These are phyloP conservation scores for Synchiropus splendidus DNA, from an alignment of 2,113 vertebrate genomes.

Conservation along the genomic window DNA sequence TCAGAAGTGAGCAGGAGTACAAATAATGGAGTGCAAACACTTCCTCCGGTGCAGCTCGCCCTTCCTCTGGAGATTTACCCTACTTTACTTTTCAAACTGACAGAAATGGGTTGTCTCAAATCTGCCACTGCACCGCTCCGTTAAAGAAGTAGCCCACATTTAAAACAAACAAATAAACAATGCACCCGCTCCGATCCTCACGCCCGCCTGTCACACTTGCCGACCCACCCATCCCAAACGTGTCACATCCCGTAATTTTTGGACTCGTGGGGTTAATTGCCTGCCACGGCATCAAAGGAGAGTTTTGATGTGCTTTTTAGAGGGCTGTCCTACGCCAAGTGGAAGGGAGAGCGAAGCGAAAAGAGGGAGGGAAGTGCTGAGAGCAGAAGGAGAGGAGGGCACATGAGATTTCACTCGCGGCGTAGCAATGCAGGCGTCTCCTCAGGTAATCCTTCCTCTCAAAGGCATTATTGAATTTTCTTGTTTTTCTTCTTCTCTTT, in stretches of 20 bases:
- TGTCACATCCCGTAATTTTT: constrained; percentile 65
- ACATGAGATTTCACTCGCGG: constrained; percentile 71
- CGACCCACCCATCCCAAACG: constrained; percentile 51
- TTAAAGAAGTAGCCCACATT: constrained; percentile 59
- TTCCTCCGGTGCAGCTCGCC: constrained; percentile 58
- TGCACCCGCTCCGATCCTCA: constrained; percentile 4
- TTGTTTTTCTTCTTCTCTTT: constrained; percentile 73
- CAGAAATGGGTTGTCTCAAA: constrained; percentile 73
- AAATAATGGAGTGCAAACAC: constrained; percentile 60
- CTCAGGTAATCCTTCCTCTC: constrained; percentile 79
- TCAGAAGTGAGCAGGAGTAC: constrained; percentile 60
- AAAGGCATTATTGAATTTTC: constrained; percentile 77
- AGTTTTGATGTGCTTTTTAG: constrained; percentile 73
- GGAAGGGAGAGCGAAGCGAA: constrained; percentile 35
- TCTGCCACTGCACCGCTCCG: constrained; percentile 59
- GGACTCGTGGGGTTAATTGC: constrained; percentile 68
- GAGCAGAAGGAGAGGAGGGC: constrained; percentile 63
- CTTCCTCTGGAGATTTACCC: constrained; percentile 64
- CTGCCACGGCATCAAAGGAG: constrained; percentile 74
- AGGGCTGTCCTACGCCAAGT: constrained; percentile 74
- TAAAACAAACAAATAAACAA: constrained; percentile 58
- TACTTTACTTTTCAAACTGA: constrained; percentile 71
- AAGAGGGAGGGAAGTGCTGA: constrained; percentile 47
- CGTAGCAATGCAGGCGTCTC: constrained; percentile 62
- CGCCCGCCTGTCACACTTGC: constrained; percentile 28